Evolutionary conservation across 2,113 vertebrate species (phyloP), one percentile per base, ranked within the genome.

Genomic region (Polypterus senegalus): DNA sequence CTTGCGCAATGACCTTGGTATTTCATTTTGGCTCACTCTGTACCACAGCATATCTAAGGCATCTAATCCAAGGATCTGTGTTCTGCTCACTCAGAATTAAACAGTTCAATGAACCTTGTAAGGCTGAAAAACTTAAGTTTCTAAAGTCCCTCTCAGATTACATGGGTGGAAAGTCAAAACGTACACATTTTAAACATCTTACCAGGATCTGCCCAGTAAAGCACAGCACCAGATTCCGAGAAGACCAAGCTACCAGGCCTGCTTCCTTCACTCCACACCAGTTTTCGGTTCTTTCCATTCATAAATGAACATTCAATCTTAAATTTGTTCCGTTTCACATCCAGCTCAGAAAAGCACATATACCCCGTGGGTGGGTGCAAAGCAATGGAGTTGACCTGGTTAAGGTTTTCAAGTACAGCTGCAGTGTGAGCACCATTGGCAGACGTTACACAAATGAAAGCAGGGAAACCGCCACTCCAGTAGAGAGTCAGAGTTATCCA

Each of bases 121-220:
- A 27, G 27, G 27, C 2, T 27, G 27, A 27, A 27, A 27, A 27
- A 27, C 27, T 27, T 27, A 27, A 27, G 27, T 27, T 27, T 27
- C 27, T 27, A 27, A 27, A 27, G 27, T 27, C 27, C 27, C 27
- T 27, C 27, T 27, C 27, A 27, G 27, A 27, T 27, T 27, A 27
- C 27, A 27, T 27, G 27, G 27, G 27, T 27, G 27, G 27, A 27
- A 27, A 27, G 27, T 27, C 27, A 27, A 27, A 27, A 27, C 27
- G 27, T 27, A 27, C 27, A 27, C 27, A 27, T 2, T 27, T 27
- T 27, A 27, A 27, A 27, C 27, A 27, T 57, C 79, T 84, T 70
- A 92, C 92, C 83, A 0, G 63, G 62, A 51, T 97, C 91, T 54
- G 89, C 91, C 93, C 93, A 97, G 73, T 89, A 97, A 54, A 97